phyloP scores from a whole-genome alignment of 2,888 invertebrate genomes.

The Pomacea canaliculata region DNA sequence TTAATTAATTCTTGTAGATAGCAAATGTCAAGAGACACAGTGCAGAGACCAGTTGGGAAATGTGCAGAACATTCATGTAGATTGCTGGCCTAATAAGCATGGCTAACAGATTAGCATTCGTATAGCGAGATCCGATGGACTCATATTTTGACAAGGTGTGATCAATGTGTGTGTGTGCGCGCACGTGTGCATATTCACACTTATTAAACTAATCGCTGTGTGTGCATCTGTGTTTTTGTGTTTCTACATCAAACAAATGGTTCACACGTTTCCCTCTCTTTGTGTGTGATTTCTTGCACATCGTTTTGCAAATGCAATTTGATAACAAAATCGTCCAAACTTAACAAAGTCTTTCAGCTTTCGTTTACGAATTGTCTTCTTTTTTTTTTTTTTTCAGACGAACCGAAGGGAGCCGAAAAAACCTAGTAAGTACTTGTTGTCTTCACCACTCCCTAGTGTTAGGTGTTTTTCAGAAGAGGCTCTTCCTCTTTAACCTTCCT shows the following conservation, averaged over 20 bases:
- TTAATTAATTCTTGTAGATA: too few species aligned
- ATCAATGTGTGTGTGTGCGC: too few species aligned
- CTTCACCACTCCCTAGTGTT: too few species aligned
- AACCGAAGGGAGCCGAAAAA: conserved; percentile 8
- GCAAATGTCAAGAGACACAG: neutral
- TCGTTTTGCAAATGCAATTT: neutral
- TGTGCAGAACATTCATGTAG: neutral
- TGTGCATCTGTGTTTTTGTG: too few species aligned
- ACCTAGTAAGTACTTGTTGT: conserved; percentile 7
- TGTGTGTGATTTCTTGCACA: conserved; percentile 1
- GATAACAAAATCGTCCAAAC: neutral
- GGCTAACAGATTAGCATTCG: neutral
- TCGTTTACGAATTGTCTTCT: neutral
- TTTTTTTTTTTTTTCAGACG: conserved; percentile 8
- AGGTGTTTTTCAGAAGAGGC: too few species aligned
- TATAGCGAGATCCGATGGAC: too few species aligned
- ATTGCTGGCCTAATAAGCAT: neutral
- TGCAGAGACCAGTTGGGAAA: neutral
- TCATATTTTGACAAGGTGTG: too few species aligned
- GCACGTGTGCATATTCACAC: too few species aligned
- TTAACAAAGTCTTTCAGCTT: neutral
- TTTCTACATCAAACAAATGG: too few species aligned
- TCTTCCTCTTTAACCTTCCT: too few species aligned
- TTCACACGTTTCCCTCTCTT: neutral
- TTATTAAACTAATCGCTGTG: too few species aligned